phyloP scores from a whole-genome alignment of 1,140 invertebrate genomes.

The Orussus abietinus region DNA sequence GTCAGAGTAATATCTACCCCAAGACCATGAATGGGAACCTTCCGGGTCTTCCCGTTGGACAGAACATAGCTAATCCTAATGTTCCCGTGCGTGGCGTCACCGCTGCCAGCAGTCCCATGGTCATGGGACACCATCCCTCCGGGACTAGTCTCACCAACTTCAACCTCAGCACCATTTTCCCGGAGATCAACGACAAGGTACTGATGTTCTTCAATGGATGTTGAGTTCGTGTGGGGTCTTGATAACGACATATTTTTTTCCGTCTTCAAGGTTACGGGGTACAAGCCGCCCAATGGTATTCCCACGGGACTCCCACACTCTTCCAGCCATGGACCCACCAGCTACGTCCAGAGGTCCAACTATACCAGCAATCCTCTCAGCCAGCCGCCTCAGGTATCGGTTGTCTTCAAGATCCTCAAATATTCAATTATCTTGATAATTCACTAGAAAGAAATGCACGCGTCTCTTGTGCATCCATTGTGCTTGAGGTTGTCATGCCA shows the following conservation, averaged over 20 bases:
- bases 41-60: constrained; percentile 25
- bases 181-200: constrained; percentile 67
- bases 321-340: constrained; percentile 37
- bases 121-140: constrained; percentile 43
- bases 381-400: constrained; percentile 43
- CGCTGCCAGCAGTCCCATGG: constrained; percentile 32
- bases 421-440: no score
- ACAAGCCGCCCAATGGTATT: constrained; percentile 44
- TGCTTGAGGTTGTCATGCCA: no score
- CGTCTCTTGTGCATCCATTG: no score
- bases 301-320: constrained; percentile 39
- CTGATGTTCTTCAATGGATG: constrained; percentile 2
- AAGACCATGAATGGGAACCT: constrained; percentile 34
- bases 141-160: constrained; percentile 64
- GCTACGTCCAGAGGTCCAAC: constrained; percentile 41
- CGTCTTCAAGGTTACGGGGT: constrained; percentile 39
- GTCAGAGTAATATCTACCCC: constrained; percentile 38
- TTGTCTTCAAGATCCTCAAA: no score
- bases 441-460: no score
- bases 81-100: constrained; percentile 24
- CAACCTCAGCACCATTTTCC: constrained; percentile 66
- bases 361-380: constrained; percentile 42
- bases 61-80: no score
- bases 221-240: not conserved
- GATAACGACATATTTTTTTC: no score